These are phyloP conservation scores for Cydia strobilella DNA, from an alignment of 1,140 invertebrate genomes.

Conservation along the genomic window DNA sequence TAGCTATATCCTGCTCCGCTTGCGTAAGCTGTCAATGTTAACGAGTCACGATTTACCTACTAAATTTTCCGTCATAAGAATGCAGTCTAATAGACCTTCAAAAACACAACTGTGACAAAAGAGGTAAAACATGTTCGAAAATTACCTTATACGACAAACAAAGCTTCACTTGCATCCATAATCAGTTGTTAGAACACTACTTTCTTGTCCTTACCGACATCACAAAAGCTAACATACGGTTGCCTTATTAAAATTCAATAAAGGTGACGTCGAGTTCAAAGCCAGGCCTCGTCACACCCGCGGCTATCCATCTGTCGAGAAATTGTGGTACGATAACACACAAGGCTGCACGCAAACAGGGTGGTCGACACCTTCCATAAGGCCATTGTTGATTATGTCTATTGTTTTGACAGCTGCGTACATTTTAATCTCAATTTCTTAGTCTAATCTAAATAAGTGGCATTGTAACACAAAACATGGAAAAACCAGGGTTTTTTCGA, in stretches of 20 bases:
- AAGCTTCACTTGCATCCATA: conserved; percentile 22
- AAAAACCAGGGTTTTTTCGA: neutral
- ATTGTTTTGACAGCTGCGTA: conserved; percentile 21
- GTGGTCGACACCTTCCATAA: conserved; percentile 1
- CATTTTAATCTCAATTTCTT: conserved; percentile 1
- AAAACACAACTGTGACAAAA: conserved; percentile 25
- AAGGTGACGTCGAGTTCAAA: conserved; percentile 42
- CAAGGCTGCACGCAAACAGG: conserved; percentile 16
- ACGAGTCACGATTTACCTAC: conserved; percentile 2
- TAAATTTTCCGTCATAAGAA: conserved; percentile 16
- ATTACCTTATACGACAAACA: conserved; percentile 16
- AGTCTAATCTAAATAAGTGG: neutral
- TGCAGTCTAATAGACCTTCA: conserved; percentile 13
- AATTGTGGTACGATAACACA: conserved; percentile 10
- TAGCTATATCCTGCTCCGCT: conserved; percentile 3
- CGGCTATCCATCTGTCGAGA: neutral
- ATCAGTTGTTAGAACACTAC: conserved; percentile 16
- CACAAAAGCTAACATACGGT: conserved; percentile 27
- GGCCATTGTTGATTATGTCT: conserved; percentile 17
- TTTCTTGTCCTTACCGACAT: conserved; percentile 22
- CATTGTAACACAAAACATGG: neutral
- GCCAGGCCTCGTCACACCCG: conserved; percentile 32
- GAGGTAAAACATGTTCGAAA: conserved; percentile 24
- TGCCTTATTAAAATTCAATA: conserved; percentile 47
- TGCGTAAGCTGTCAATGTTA: conserved; percentile 23